Conservation (phyloP, 2,797 vertebrate genomes). For the Brotula barbata region DNA sequence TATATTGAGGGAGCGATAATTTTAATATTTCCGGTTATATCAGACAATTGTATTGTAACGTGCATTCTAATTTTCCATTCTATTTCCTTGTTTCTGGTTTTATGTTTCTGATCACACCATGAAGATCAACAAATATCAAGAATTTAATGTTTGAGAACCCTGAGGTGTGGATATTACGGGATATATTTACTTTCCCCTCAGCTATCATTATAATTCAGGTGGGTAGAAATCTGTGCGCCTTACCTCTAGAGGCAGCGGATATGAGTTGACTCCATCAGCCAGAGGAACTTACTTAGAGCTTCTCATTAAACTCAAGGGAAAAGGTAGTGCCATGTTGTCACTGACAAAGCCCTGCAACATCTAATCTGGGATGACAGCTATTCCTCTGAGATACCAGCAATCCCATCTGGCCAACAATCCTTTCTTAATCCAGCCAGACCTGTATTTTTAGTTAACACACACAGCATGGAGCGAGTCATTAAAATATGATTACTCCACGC, state of each 20-base stretch:
- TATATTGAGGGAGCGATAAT: too few relatives aligned
- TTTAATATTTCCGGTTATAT: too few relatives aligned
- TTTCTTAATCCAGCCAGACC: slow-evolving; percentile 14
- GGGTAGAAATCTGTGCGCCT: slow-evolving; percentile 4
- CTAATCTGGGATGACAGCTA: slow-evolving; percentile 34
- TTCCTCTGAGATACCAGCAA: slow-evolving; percentile 14
- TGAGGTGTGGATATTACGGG: slow-evolving; percentile 13
- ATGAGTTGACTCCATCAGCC: slow-evolving; percentile 1
- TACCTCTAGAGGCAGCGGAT: slow-evolving; percentile 1
- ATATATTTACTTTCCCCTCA: slow-evolving; percentile 19
- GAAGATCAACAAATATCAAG: slow-evolving; percentile 12
- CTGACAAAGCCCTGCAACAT: slow-evolving; percentile 24
- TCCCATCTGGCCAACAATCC: slow-evolving; percentile 34
- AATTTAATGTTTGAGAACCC: slow-evolving; percentile 3
- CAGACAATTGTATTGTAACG: not conserved
- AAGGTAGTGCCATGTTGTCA: slow-evolving; percentile 23
- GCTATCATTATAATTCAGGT: slow-evolving; percentile 29
- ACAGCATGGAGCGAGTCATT: slow-evolving; percentile 24
- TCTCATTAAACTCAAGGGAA: slow-evolving; percentile 27
- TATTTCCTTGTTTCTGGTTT: slow-evolving; percentile 5
- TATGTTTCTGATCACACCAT: slow-evolving; percentile 26
- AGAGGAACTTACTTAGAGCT: slow-evolving; percentile 17
- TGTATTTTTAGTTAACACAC: slow-evolving; percentile 29
- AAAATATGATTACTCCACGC: slow-evolving; percentile 32
- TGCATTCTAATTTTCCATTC: slow-evolving; percentile 27